These are phyloP conservation scores for Pharmacophagus antenor DNA, from an alignment of 2,888 invertebrate genomes.

Conservation along the genomic window DNA sequence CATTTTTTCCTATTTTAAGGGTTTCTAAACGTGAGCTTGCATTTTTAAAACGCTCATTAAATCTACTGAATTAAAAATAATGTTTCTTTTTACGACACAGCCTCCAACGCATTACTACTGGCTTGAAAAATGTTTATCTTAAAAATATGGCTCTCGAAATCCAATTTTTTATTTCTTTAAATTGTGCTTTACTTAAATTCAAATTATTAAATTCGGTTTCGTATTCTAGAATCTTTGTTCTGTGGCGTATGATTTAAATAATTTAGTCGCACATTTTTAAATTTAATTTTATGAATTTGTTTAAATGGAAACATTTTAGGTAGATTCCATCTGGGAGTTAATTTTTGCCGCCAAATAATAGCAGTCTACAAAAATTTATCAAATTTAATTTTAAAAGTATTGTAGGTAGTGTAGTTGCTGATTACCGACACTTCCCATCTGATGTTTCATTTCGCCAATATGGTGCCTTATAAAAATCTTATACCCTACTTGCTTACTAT, in stretches of 20 bases:
- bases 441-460: too few relatives aligned
- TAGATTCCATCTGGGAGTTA: too few relatives aligned
- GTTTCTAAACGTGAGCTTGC: constrained; percentile 36
- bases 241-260: neutral
- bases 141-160: neutral
- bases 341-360: too few relatives aligned
- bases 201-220: too few relatives aligned
- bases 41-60: constrained; percentile 38
- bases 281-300: neutral
- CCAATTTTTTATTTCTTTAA: neutral
- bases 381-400: too few relatives aligned
- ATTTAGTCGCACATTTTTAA: neutral
- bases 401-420: too few relatives aligned
- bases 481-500: too few relatives aligned
- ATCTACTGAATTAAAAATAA: constrained; percentile 30
- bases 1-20: constrained; percentile 32
- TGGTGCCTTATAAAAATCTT: too few relatives aligned
- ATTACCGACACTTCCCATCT: too few relatives aligned
- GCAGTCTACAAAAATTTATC: too few relatives aligned
- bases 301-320: too few relatives aligned
- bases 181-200: neutral
- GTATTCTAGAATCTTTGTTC: too few relatives aligned
- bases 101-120: neutral
- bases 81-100: neutral
- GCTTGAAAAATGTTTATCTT: neutral